These are phyloP conservation scores for Eubucco bourcierii DNA, from an alignment of 2,113 vertebrate species.

Conservation along the genomic window DNA sequence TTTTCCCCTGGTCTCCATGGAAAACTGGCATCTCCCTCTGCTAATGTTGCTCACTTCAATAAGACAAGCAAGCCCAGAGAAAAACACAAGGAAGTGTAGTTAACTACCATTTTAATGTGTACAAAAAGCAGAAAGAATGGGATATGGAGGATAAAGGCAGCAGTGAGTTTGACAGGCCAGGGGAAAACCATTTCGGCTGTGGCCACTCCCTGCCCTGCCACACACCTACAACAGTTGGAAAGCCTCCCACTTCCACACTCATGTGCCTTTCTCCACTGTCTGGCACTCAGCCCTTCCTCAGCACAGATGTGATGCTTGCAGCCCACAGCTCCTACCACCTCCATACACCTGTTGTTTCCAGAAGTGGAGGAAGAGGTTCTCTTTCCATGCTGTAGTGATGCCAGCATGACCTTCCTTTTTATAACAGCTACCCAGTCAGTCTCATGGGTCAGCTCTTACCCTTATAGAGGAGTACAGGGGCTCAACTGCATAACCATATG, in stretches of 20 bases:
- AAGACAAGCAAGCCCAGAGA: not conserved
- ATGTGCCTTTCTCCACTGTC: not conserved
- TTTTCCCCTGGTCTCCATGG: conserved; percentile 22
- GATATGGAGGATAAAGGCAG: fast-evolving
- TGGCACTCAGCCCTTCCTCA: not conserved
- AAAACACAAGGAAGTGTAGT: not conserved
- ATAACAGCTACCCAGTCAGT: not conserved
- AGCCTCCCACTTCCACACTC: not conserved
- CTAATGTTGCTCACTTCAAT: not conserved
- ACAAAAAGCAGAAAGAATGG: not conserved
- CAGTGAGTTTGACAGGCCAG: not conserved
- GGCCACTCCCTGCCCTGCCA: not conserved
- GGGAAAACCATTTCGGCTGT: not conserved
- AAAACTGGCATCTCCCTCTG: not conserved
- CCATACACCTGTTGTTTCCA: fast-evolving
- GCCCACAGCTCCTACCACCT: not conserved
- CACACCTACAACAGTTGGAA: not conserved
- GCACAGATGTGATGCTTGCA: not conserved
- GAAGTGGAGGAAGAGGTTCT: not conserved
- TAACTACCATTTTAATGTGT: not conserved
- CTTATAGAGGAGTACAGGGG: not conserved
- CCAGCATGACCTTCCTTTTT: fast-evolving
- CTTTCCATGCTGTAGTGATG: not conserved
- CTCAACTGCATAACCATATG: fast-evolving
- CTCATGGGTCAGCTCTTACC: not conserved